Evolutionary conservation across 2,113 vertebrate genomes (phyloP).

Genomic region (Neodon shergylaensis): DNA sequence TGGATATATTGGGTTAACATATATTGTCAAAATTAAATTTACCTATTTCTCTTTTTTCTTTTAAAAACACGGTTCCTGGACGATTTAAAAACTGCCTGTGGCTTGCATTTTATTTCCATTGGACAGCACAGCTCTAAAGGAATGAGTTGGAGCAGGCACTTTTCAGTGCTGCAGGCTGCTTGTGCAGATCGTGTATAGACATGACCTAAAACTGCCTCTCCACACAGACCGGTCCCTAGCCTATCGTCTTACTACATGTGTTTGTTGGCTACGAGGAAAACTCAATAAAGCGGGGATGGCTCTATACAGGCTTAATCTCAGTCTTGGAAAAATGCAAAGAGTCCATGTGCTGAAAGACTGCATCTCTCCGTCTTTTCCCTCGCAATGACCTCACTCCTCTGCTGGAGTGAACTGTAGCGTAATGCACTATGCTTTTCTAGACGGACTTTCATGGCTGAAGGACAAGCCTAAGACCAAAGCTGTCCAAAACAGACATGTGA

Average conservation of each 20-base stretch:
- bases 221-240: conserved; percentile 15
- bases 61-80: conserved; percentile 15
- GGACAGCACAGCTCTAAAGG: background rate
- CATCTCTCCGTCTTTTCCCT: background rate
- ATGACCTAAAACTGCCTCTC: conserved; percentile 63
- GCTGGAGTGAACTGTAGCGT: background rate
- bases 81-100: background rate
- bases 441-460: background rate
- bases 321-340: conserved; percentile 57
- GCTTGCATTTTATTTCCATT: background rate
- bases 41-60: conserved; percentile 5
- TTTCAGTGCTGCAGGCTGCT: conserved; percentile 28
- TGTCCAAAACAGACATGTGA: background rate
- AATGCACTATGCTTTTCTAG: background rate
- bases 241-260: conserved; percentile 59
- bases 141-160: background rate
- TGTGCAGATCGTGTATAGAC: conserved; percentile 5
- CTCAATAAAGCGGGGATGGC: conserved; percentile 40
- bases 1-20: background rate
- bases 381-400: conserved; percentile 32
- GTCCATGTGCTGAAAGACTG: conserved; percentile 19
- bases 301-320: conserved; percentile 19
- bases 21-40: conserved; percentile 37
- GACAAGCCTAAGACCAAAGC: background rate
- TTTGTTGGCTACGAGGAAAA: conserved; percentile 34